Percentiles rank a stretch among this genome's conserved stretches.
Conservation (phyloP, 2,888 invertebrate species). For the Palloptera scutellata region DNA sequence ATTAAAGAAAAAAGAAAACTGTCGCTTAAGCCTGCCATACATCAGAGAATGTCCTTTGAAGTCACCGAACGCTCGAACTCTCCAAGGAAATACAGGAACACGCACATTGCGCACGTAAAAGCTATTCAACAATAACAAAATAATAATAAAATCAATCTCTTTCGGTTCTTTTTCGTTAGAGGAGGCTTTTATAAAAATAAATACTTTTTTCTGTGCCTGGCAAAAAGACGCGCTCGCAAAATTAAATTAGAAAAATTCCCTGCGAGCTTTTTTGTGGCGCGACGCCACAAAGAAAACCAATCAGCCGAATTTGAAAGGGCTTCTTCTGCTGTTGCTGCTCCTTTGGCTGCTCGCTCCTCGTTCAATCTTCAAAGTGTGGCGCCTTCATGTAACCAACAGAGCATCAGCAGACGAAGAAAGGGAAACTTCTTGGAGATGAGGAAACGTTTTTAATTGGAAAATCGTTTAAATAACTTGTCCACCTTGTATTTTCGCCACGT, state of each 20-base stretch:
- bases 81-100: slow-evolving; percentile 42
- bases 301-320: slow-evolving; percentile 34
- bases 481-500: neutral
- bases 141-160: slow-evolving; percentile 54
- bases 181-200: too few relatives aligned
- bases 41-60: slow-evolving; percentile 50
- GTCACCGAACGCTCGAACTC: slow-evolving; percentile 36
- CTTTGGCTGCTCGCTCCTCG: neutral
- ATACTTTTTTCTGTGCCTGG: too few relatives aligned
- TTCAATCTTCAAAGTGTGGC: too few relatives aligned
- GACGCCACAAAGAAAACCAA: slow-evolving; percentile 35
- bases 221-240: slow-evolving; percentile 25
- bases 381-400: too few relatives aligned
- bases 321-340: slow-evolving; percentile 15
- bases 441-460: neutral
- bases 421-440: neutral
- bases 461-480: neutral
- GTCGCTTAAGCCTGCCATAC: slow-evolving; percentile 6
- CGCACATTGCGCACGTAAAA: slow-evolving; percentile 44
- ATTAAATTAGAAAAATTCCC: slow-evolving; percentile 24
- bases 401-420: neutral
- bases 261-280: neutral
- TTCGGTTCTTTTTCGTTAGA: too few relatives aligned
- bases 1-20: slow-evolving; percentile 40
- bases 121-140: slow-evolving; percentile 50